Conservation (phyloP, 2,888 invertebrate genomes). For the Callinectes sapidus region DNA sequence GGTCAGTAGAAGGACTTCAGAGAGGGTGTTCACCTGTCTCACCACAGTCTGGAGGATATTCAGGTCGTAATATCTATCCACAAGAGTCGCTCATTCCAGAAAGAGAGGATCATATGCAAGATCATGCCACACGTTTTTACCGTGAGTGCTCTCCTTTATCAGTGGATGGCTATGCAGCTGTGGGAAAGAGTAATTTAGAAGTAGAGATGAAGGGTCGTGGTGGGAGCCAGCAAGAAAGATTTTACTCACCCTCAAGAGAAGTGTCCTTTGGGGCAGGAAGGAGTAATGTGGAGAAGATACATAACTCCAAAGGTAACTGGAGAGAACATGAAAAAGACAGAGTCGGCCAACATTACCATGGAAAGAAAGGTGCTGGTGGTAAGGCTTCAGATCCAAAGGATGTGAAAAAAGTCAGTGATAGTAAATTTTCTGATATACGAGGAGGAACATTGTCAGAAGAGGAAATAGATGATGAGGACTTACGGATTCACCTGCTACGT, state of each 20-base stretch:
- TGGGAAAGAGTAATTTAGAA: not conserved
- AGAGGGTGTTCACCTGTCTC: constrained; percentile 58
- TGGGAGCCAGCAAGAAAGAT: constrained; percentile 7
- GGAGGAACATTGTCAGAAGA: constrained; percentile 15
- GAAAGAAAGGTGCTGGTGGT: not conserved
- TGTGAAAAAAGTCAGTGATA: not conserved
- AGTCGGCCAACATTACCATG: not conserved
- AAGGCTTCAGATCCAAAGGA: not conserved
- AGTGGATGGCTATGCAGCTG: constrained; percentile 37
- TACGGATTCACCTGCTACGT: constrained; percentile 49
- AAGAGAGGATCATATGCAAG: not conserved
- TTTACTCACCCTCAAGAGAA: not conserved
- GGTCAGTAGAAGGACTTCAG: constrained; percentile 34
- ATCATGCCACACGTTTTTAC: not conserved
- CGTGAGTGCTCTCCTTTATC: constrained; percentile 38
- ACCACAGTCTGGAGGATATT: not conserved
- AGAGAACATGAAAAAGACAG: not conserved
- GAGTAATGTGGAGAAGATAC: not conserved
- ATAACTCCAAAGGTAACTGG: not conserved
- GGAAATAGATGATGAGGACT: constrained; percentile 48
- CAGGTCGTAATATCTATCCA: constrained; percentile 2
- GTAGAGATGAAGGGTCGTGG: not conserved
- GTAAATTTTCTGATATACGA: not conserved
- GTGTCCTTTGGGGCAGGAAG: constrained; percentile 31
- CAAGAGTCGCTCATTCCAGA: not conserved